Percentiles rank a stretch among this genome's conserved stretches.
phyloP scores from a whole-genome alignment of 2,113 vertebrate species.

The Numenius arquata region DNA sequence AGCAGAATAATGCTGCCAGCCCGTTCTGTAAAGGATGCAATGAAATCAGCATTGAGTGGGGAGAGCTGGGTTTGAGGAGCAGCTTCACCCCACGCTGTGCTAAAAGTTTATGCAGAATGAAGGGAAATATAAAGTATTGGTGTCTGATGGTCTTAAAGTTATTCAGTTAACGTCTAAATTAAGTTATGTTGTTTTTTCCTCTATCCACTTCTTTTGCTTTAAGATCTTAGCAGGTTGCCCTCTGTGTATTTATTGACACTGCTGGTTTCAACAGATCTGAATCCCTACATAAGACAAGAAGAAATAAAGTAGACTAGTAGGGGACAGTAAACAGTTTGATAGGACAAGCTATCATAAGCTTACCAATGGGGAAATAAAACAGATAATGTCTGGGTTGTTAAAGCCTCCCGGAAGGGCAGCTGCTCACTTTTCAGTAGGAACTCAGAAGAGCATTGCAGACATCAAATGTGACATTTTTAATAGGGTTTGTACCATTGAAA shows the following conservation, averaged over 20 bases:
- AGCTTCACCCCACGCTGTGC: background rate
- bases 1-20: background rate
- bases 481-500: background rate
- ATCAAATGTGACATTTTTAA: constrained; percentile 45
- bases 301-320: background rate
- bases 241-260: constrained; percentile 1
- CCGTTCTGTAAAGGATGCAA: background rate
- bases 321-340: background rate
- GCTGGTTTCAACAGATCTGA: background rate
- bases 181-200: background rate
- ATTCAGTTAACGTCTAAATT: background rate
- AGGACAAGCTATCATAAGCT: background rate
- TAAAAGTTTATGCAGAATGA: background rate
- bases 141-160: background rate
- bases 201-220: background rate
- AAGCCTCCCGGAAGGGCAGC: background rate
- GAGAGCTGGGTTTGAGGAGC: background rate
- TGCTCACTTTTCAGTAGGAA: constrained; percentile 5
- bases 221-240: background rate
- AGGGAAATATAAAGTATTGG: background rate
- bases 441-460: background rate
- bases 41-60: background rate
- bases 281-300: background rate
- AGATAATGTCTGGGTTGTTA: background rate
- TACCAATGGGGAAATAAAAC: constrained; percentile 36